Conservation (phyloP, 1,140 invertebrate species). For the Pseudomyrmex gracilis region DNA sequence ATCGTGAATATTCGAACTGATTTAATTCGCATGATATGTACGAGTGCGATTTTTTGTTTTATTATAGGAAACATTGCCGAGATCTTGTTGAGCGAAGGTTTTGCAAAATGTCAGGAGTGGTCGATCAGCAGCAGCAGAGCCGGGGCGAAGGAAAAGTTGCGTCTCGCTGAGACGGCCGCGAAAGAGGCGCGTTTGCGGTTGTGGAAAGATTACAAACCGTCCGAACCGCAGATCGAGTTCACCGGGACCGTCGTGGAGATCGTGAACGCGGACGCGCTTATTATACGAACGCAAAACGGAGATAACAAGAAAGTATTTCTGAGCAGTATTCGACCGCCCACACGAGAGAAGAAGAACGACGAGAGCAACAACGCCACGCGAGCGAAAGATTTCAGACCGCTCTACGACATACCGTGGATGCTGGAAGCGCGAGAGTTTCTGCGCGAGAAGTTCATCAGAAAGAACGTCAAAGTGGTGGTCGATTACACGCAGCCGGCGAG, state of each 20-base stretch:
- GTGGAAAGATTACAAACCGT: conserved; percentile 94
- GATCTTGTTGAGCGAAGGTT: conserved; percentile 94
- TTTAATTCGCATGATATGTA: neutral
- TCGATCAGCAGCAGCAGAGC: conserved; percentile 95
- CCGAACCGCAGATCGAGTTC: conserved; percentile 91
- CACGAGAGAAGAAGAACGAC: conserved; percentile 87
- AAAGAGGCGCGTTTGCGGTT: conserved; percentile 94
- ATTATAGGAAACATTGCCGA: conserved; percentile 96
- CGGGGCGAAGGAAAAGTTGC: conserved; percentile 92
- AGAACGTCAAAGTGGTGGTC: conserved; percentile 96
- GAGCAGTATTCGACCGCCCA: conserved; percentile 96
- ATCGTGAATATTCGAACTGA: neutral
- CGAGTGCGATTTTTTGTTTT: neutral
- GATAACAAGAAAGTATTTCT: conserved; percentile 97
- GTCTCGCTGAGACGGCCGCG: conserved; percentile 94
- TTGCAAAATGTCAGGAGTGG: conserved; percentile 99
- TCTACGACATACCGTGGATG: conserved; percentile 99
- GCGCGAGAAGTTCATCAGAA: conserved; percentile 97
- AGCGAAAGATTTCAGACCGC: conserved; percentile 90
- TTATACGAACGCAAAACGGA: conserved; percentile 93
- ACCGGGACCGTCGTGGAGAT: conserved; percentile 96
- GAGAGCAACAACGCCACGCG: conserved; percentile 88
- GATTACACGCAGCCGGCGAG: conserved; percentile 98
- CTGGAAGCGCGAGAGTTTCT: conserved; percentile 99
- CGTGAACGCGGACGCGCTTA: conserved; percentile 95